These are phyloP conservation scores for Geophilus truncorum DNA, from an alignment of 2,888 invertebrate species.

Conservation along the genomic window DNA sequence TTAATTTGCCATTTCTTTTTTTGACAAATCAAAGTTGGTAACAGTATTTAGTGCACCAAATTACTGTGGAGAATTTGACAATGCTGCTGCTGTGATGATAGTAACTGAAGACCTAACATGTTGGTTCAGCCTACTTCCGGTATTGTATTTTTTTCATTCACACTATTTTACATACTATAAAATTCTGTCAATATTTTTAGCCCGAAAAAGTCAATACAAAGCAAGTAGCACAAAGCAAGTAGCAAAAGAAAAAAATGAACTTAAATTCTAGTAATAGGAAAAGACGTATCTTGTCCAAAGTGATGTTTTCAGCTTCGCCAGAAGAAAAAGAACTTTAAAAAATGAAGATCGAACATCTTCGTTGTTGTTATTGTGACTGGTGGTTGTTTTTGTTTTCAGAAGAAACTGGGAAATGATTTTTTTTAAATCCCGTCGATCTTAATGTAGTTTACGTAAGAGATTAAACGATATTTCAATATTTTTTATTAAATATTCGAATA, in stretches of 20 bases:
- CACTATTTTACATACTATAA: neutral
- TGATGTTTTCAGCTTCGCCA: too few species aligned
- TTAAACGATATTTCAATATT: neutral
- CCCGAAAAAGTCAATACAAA: neutral
- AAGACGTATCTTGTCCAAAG: too few species aligned
- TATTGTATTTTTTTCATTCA: constrained; percentile 38
- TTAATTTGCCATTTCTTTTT: too few species aligned
- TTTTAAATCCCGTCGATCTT: neutral
- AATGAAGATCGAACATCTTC: too few species aligned
- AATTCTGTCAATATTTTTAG: neutral
- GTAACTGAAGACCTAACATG: constrained; percentile 54
- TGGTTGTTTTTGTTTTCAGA: too few species aligned
- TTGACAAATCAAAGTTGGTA: too few species aligned
- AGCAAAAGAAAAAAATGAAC: neutral
- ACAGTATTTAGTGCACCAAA: constrained; percentile 57
- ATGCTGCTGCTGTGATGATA: constrained; percentile 55
- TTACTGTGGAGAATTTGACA: constrained; percentile 57
- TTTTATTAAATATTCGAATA: neutral
- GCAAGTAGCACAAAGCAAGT: neutral
- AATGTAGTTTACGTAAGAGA: neutral
- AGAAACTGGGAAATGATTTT: too few species aligned
- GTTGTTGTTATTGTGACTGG: too few species aligned
- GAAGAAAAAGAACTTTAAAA: too few species aligned
- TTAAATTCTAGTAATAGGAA: too few species aligned
- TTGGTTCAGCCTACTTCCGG: constrained; percentile 52